These are phyloP conservation scores for Dastarcus helophoroides DNA, from an alignment of 2,888 invertebrate species.

Conservation along the genomic window DNA sequence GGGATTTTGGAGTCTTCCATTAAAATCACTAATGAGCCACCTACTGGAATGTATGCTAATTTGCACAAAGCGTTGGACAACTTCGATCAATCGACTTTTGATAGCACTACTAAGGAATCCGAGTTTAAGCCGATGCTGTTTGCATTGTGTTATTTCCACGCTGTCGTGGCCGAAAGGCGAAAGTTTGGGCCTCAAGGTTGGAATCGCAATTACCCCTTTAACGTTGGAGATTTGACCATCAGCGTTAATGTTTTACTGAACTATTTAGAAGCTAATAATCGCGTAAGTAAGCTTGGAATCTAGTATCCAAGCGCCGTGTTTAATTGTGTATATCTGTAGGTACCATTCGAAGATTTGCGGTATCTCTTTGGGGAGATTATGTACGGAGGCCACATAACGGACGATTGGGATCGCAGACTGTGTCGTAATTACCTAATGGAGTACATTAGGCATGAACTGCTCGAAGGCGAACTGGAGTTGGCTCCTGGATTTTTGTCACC, in stretches of 20 bases:
- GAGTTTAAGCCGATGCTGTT: constrained; percentile 88
- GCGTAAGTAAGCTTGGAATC: constrained; percentile 33
- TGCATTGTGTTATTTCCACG: constrained; percentile 88
- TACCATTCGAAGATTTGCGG: constrained; percentile 90
- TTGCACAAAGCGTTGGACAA: constrained; percentile 86
- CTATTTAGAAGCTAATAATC: constrained; percentile 77
- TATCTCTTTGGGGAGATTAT: constrained; percentile 95
- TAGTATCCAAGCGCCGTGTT: neutral
- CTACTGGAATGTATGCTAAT: constrained; percentile 90
- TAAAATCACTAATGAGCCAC: constrained; percentile 93
- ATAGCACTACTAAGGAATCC: constrained; percentile 84
- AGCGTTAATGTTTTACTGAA: constrained; percentile 84
- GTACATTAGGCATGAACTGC: constrained; percentile 76
- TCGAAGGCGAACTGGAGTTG: constrained; percentile 73
- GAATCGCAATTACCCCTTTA: constrained; percentile 72
- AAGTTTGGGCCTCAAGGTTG: constrained; percentile 94
- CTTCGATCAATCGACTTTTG: constrained; percentile 84
- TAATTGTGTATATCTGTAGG: constrained; percentile 14
- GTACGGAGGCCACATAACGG: constrained; percentile 96
- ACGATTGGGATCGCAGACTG: constrained; percentile 87
- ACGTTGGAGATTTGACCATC: constrained; percentile 80
- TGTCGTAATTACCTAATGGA: constrained; percentile 79
- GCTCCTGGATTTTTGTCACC: constrained; percentile 81
- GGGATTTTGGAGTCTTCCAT: constrained; percentile 88
- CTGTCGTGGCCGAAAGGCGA: constrained; percentile 80